phyloP scores from a whole-genome alignment of 2,888 invertebrate genomes.

The Andrena bicolor region DNA sequence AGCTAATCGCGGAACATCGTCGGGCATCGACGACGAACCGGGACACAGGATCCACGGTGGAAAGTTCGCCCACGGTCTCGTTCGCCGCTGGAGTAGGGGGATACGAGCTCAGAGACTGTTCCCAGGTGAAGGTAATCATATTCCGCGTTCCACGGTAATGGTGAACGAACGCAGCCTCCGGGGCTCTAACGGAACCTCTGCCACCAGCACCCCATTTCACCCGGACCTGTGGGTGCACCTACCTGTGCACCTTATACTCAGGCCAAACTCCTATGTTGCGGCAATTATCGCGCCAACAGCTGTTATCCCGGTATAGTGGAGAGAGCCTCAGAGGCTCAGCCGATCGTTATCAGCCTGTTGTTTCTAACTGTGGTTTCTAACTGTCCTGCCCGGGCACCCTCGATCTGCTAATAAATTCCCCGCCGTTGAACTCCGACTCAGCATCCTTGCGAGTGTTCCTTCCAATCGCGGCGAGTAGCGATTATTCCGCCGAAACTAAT shows the following conservation, averaged over 20 bases:
- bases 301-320: conserved; percentile 59
- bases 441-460: background rate
- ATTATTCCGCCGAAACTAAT: background rate
- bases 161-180: conserved; percentile 81
- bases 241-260: conserved; percentile 58
- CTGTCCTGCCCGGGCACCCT: conserved; percentile 16
- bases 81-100: conserved; percentile 37
- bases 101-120: conserved; percentile 63
- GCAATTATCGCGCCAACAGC: conserved; percentile 71
- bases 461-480: no score
- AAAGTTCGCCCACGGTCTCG: conserved; percentile 69
- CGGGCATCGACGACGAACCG: conserved; percentile 51
- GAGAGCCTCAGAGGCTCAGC: conserved; percentile 10
- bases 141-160: conserved; percentile 83
- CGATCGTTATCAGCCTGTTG: conserved; percentile 66
- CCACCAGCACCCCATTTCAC: conserved; percentile 75
- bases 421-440: background rate
- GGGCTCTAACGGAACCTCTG: conserved; percentile 82
- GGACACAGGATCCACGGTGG: conserved; percentile 60
- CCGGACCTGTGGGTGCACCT: conserved; percentile 66
- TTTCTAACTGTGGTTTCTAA: conserved; percentile 53
- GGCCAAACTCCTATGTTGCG: conserved; percentile 56
- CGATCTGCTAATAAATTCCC: conserved; percentile 40
- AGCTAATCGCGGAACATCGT: conserved; percentile 52
- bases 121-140: conserved; percentile 82